Evolutionary conservation across 1,140 invertebrate species (phyloP), one percentile per base, ranked within the genome.

Genomic region (Protaetia brevitarsis): DNA sequence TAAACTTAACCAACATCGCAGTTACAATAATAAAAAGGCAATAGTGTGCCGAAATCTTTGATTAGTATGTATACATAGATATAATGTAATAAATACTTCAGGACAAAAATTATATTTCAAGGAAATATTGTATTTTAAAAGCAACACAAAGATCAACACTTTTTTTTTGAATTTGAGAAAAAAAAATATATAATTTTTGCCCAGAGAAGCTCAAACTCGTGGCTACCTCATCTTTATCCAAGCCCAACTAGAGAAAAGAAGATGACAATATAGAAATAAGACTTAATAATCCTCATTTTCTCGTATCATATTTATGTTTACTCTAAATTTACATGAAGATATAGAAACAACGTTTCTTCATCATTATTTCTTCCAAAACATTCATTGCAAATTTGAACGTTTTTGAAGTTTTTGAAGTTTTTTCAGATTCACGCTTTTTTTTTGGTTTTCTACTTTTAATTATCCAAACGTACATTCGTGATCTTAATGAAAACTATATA

Each of bases 161-260:
- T n/a, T n/a, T n/a, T n/a, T n/a, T n/a, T 51, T 19, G 41, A 23
- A 19, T 7, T 0, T 13, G 21, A 3, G 16, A 51, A 23, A 7
- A 19, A 51, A 23, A 23, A 4, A 26, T 64, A 67, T 67, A 67
- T 19, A 69, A 63, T 65, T 66, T 63, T 72, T 66, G 65, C 34
- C 65, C 31, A 36, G 27, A 61, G 21, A 29, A 34, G 29, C 19
- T 34, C 31, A 34, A 62, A 62, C 31, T 62, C 21, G 30, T 62
- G 16, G 41, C 88, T 91, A 90, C 89, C 89, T 91, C 89, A 84
- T 91, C 88, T 85, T 88, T 89, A 86, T 90, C 88, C 88, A 90
- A 88, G 88, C 88, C 88, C 87, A 90, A 88, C 89, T 91, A 89
- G 84, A 85, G 83, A 86, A 86, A 82, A 82, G 82, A 81, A 78